Evolutionary conservation across 2,797 vertebrate species (phyloP).

Genomic region (Anabas testudineus): DNA sequence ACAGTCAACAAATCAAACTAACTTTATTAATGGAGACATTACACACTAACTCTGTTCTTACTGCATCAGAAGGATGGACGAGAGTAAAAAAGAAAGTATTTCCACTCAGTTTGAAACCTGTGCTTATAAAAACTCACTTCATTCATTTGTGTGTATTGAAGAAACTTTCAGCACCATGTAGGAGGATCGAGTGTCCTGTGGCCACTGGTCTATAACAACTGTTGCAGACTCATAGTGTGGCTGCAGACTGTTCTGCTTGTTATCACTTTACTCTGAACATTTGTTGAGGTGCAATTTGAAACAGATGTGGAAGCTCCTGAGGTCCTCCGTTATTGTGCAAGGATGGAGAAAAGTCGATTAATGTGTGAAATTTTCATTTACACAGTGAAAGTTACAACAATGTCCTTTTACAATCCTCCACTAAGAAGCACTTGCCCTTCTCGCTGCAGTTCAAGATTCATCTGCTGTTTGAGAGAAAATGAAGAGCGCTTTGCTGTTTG

Average conservation of each 20-base stretch:
- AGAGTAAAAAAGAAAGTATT: no score
- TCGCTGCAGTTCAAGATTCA: conserved; percentile 6
- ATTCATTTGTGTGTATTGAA: no score
- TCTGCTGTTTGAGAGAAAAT: conserved; percentile 13
- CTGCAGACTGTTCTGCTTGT: neutral
- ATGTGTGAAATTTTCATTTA: conserved; percentile 27
- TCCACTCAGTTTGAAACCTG: no score
- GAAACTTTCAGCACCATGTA: no score
- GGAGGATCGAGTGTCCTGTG: no score
- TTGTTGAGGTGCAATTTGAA: neutral
- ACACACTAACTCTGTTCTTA: no score
- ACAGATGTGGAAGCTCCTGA: conserved; percentile 6
- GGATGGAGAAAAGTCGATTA: neutral
- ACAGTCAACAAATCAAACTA: neutral
- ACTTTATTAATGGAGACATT: no score
- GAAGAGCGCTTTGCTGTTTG: conserved; percentile 25
- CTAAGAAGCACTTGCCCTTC: conserved; percentile 30
- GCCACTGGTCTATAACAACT: neutral
- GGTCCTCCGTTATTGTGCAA: neutral
- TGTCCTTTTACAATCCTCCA: conserved; percentile 23
- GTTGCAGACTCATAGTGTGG: neutral
- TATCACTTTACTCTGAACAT: neutral
- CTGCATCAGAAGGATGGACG: no score
- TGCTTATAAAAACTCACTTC: no score
- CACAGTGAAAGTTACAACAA: conserved; percentile 19